These are phyloP conservation scores for Furcula furcula DNA, from an alignment of 2,888 invertebrate species.

Conservation along the genomic window DNA sequence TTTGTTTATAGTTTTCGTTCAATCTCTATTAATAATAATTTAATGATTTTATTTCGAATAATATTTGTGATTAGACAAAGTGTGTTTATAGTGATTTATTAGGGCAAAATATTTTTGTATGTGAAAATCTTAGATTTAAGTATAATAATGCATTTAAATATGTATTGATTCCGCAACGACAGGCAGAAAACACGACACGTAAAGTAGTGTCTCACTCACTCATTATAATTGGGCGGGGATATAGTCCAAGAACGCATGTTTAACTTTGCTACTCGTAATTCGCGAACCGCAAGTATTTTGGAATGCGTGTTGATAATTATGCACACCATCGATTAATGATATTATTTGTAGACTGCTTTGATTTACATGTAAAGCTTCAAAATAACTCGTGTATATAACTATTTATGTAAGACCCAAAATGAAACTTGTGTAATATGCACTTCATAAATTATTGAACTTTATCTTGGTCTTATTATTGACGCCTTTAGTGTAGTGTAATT, in stretches of 20 bases:
- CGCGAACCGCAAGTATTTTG: slow-evolving; percentile 20
- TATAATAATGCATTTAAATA: slow-evolving; percentile 63
- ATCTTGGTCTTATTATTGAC: slow-evolving; percentile 32
- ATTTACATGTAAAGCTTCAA: slow-evolving; percentile 69
- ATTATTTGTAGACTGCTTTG: slow-evolving; percentile 71
- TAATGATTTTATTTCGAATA: slow-evolving; percentile 38
- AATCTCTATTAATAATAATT: slow-evolving; percentile 30
- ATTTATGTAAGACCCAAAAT: slow-evolving; percentile 69
- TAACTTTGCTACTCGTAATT: background rate
- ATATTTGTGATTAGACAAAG: slow-evolving; percentile 47
- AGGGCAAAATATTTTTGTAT: slow-evolving; percentile 78
- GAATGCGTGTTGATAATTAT: slow-evolving; percentile 24
- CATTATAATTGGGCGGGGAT: slow-evolving; percentile 6
- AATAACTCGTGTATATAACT: slow-evolving; percentile 70
- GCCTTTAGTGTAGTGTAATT: too few species aligned
- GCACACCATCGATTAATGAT: slow-evolving; percentile 34
- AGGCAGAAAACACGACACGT: slow-evolving; percentile 30
- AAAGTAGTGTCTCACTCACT: slow-evolving; percentile 19
- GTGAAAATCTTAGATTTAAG: slow-evolving; percentile 63
- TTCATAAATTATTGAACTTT: slow-evolving; percentile 77
- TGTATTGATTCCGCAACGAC: slow-evolving; percentile 40
- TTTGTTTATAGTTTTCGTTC: slow-evolving; percentile 28
- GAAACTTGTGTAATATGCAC: slow-evolving; percentile 74
- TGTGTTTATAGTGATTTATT: slow-evolving; percentile 70
- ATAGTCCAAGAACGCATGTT: background rate